phyloP scores from a whole-genome alignment of 2,113 vertebrate species.

The Malaclemys terrapin region DNA sequence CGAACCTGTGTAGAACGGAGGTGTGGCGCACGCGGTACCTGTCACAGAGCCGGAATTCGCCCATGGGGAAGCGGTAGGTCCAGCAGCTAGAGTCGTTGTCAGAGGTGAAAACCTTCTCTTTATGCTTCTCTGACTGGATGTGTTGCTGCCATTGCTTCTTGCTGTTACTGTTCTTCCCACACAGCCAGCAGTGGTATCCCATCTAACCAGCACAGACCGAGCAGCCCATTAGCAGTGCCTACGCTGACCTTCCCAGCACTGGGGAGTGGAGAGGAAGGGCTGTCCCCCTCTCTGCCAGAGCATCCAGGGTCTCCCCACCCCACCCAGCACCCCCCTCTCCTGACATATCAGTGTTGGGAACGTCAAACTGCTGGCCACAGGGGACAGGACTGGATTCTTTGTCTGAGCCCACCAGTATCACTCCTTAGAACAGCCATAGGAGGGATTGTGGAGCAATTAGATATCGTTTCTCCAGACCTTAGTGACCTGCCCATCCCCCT shows the following conservation, averaged over 20 bases:
- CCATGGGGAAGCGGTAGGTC: slow-evolving; percentile 93
- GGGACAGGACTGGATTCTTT: not conserved
- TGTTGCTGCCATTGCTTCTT: slow-evolving; percentile 98
- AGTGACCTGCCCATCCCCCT: not conserved
- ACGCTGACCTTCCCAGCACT: fast-evolving
- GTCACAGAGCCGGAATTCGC: slow-evolving; percentile 86
- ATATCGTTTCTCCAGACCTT: not conserved
- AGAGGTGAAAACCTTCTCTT: slow-evolving; percentile 94
- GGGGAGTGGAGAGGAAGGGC: not conserved
- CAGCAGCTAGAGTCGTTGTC: slow-evolving; percentile 91
- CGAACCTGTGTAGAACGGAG: not conserved
- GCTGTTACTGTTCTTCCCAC: slow-evolving; percentile 95
- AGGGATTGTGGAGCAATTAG: not conserved
- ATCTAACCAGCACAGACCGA: slow-evolving; percentile 75
- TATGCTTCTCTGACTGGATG: slow-evolving; percentile 94
- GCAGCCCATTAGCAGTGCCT: slow-evolving; percentile 1
- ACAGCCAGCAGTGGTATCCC: slow-evolving; percentile 93
- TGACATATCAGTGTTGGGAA: not conserved
- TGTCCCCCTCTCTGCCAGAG: slow-evolving; percentile 28
- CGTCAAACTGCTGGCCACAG: not conserved
- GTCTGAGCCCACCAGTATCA: not conserved
- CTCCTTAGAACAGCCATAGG: not conserved
- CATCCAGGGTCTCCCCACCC: not conserved
- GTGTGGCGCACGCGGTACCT: slow-evolving; percentile 68
- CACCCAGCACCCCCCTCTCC: not conserved